Evolutionary conservation across 2,888 invertebrate genomes (phyloP).

Genomic region (Sphaeridia pumilis): DNA sequence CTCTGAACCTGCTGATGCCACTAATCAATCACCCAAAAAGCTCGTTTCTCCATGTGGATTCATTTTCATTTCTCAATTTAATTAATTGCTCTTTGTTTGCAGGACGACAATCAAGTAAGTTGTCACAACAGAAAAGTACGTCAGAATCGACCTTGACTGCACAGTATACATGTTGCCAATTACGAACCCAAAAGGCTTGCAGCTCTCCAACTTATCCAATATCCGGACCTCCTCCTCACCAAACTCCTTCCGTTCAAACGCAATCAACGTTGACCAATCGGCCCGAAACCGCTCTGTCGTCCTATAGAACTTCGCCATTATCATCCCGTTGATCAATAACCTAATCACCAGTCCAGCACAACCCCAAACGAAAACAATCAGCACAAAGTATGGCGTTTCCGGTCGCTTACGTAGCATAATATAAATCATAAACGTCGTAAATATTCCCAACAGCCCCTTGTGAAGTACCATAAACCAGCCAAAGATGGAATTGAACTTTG

Average conservation of each 20-base stretch:
- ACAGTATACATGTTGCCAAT: constrained; percentile 3
- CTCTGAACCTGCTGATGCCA: too few relatives aligned
- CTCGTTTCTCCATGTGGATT: too few relatives aligned
- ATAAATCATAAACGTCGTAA: not conserved
- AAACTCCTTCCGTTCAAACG: not conserved
- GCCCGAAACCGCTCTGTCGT: not conserved
- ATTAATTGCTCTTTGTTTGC: constrained; percentile 1
- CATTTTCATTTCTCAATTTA: too few relatives aligned
- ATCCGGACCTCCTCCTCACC: too few relatives aligned
- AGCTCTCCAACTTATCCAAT: too few relatives aligned
- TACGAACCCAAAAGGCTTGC: constrained; percentile 1
- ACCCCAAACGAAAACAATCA: not conserved
- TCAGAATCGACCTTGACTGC: not conserved
- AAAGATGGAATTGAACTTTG: not conserved
- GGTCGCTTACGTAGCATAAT: not conserved
- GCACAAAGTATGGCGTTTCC: not conserved
- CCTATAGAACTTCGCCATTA: not conserved
- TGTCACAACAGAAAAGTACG: constrained; percentile 2
- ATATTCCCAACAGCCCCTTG: not conserved
- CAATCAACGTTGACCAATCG: not conserved
- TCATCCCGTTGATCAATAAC: not conserved
- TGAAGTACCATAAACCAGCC: not conserved
- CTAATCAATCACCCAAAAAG: too few relatives aligned
- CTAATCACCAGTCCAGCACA: not conserved
- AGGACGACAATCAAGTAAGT: constrained; percentile 7